phyloP scores from a whole-genome alignment of 2,113 vertebrate species.

The Rhadina sibilatrix region DNA sequence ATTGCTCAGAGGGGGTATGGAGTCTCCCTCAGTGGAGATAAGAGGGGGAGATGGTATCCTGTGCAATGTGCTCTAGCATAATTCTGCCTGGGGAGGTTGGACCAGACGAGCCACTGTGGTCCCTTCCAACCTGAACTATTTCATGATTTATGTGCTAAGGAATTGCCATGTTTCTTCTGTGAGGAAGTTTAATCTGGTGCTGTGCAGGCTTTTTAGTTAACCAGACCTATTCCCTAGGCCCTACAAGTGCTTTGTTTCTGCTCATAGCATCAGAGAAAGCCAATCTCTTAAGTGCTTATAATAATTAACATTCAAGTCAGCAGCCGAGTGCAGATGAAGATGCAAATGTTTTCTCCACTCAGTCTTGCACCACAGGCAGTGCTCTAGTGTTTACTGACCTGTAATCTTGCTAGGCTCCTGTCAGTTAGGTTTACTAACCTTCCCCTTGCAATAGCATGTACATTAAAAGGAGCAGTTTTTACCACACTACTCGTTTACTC shows the following conservation, averaged over 20 bases:
- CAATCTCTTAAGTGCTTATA: background rate
- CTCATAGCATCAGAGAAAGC: background rate
- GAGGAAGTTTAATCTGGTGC: background rate
- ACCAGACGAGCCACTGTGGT: background rate
- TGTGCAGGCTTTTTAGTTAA: background rate
- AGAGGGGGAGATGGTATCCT: background rate
- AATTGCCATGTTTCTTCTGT: background rate
- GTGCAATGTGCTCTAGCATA: background rate
- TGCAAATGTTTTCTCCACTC: background rate
- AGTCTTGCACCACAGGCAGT: background rate
- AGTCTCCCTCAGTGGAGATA: background rate
- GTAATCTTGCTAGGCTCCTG: background rate
- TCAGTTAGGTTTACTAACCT: background rate
- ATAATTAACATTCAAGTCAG: constrained; percentile 6
- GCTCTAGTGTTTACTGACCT: background rate
- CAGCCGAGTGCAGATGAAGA: background rate
- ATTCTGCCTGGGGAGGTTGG: background rate
- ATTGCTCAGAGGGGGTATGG: background rate
- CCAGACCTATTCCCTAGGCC: background rate
- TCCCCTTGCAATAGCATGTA: background rate
- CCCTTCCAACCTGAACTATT: background rate
- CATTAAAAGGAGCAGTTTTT: background rate
- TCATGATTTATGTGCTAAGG: background rate
- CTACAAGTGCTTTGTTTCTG: background rate
- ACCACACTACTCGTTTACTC: background rate